Evolutionary conservation across 2,113 vertebrate species (phyloP), one percentile per base, ranked within the genome.

Genomic region (Daphoenositta chrysoptera): DNA sequence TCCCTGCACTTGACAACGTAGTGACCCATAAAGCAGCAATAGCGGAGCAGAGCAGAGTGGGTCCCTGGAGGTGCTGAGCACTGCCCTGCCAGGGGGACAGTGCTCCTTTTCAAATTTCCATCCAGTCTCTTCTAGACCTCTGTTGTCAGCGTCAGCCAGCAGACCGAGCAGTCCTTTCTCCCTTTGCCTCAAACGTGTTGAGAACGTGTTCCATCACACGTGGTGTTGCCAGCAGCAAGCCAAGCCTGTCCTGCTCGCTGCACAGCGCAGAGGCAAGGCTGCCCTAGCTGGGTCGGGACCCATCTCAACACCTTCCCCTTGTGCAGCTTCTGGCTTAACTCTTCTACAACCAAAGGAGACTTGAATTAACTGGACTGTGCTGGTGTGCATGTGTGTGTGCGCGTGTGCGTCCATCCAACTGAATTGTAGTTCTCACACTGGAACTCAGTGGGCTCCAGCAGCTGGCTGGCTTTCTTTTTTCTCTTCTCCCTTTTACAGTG

Each of bases 351-450:
- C 95, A 94, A 95, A 96, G 94, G 94, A 95, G 92, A 96, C 97
- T 97, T 97, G 96, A 97, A 96, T 91, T 95, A 95, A 92, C 76
- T 96, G 93, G 95, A 87, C 86, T 73, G 22, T 65, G 68, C 92
- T 84, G 70, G 86, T 63, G 86, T 87, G 86, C 22, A 40, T 80
- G 81, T 68, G 71, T 53, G 66, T 47, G 60, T 17, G 88, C 26
- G 44, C 6, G 31, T 15, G 63, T 15, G 60, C 64, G 17, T 92
- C 89, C 69, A 93, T 75, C 91, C 94, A 89, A 89, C 76, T 39
- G 66, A 89, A 89, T 82, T 51, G 93, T 96, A 94, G 96, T 96
- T 97, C 92, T 97, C 97, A 97, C 97, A 97, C 97, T 97, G 97
- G 96, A 97, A 95, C 75, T 50, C 21, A 1, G 77, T 93, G 90